Evolutionary conservation across 2,888 invertebrate genomes (phyloP), one percentile per base, ranked within the genome.

Genomic region (Archaeoteleia sp.): DNA sequence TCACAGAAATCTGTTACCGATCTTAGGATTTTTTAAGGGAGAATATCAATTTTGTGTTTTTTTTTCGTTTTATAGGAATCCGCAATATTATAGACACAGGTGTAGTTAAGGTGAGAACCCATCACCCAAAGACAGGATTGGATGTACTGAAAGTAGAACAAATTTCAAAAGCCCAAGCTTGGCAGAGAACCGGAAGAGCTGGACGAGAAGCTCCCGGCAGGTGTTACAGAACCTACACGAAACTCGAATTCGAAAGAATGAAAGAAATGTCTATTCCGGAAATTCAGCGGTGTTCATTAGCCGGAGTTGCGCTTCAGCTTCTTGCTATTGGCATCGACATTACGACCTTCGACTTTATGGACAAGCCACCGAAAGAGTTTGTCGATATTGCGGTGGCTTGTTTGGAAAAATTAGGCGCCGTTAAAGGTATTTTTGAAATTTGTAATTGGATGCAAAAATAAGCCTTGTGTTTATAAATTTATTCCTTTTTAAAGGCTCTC

Each of bases 21-120:
- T n/a, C n/a, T n/a, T n/a, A n/a, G n/a, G n/a, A n/a, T n/a, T n/a
- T n/a, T n/a, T n/a, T n/a, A n/a, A n/a, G n/a, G n/a, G n/a, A n/a
- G n/a, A n/a, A n/a, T n/a, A n/a, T n/a, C n/a, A n/a, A n/a, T n/a
- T n/a, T n/a, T n/a, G n/a, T n/a, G n/a, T n/a, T n/a, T n/a, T n/a
- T n/a, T n/a, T n/a, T n/a, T n/a, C n/a, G n/a, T n/a, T n/a, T 55
- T 63, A 1, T 48, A 85, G 94, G 95, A 48, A 93, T 98, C 72
- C 93, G 93, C 77, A 94, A 91, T 86, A 95, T 98, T 6, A 92
- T 98, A 57, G 98, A 98, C 81, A 91, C 94, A 55, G 97, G 98
- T 0, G 92, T 93, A 84, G 96, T 97, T 0, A 98, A 98, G 87
- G 91, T 92, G 71, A 92, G 93, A 80, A 90, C 92, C 3, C 95